Conservation (phyloP, 2,113 vertebrate species). For the Monopterus albus region DNA sequence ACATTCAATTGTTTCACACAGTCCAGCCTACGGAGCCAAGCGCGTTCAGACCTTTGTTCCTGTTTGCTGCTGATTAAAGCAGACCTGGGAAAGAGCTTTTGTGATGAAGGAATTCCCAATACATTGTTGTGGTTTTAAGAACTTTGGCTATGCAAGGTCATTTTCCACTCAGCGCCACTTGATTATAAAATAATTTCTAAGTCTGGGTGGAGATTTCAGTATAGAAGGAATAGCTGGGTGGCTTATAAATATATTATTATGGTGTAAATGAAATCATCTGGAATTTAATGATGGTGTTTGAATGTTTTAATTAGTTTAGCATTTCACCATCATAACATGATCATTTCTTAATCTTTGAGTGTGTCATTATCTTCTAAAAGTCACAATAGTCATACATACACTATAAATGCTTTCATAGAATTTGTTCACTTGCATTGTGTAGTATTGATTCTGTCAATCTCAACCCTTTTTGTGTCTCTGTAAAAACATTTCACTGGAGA, state of each 20-base stretch:
- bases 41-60: conserved; percentile 46
- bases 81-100: conserved; percentile 23
- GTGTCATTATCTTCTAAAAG: neutral
- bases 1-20: conserved; percentile 55
- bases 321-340: no score
- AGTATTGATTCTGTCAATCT: neutral
- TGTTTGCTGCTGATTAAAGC: conserved; percentile 37
- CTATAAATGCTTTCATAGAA: neutral
- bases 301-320: no score
- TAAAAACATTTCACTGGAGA: no score
- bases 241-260: no score
- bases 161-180: neutral
- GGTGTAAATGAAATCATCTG: no score
- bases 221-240: no score
- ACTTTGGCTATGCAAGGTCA: neutral
- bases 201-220: no score
- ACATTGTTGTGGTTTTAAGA: neutral
- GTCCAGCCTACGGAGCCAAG: conserved; percentile 39
- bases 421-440: neutral
- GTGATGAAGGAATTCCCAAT: conserved; percentile 33
- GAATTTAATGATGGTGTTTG: no score
- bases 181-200: neutral
- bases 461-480: no score
- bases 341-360: no score
- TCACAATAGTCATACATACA: neutral